Evolutionary conservation across 2,797 vertebrate genomes (phyloP), one percentile per base, ranked within the genome.

Genomic region (Cryptoprocta ferox): DNA sequence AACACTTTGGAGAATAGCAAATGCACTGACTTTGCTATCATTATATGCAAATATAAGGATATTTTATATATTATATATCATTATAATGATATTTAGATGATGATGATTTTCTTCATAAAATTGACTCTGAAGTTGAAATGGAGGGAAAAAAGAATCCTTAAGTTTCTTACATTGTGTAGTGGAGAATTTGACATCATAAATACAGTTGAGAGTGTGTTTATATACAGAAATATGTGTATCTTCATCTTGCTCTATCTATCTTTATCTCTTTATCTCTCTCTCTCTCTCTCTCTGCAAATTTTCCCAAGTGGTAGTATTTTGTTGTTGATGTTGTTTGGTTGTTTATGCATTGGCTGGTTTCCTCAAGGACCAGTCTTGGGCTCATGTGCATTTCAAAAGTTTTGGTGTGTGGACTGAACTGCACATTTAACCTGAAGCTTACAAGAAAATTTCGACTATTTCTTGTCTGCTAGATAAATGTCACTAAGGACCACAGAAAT

Each of bases 141-240:
- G 93, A 37, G 13, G 2, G 73, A 73, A 90, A 63, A 9, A 78
- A 0, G 45, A 16, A 76, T 65, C 5, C 10, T 3, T 83, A n/a
- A 70, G 48, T 89, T 48, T 84, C 10, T 89, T 50, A 80, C 0
- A 71, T 56, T 75, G 66, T 56, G 2, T n/a, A 0, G 2, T 14
- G 15, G 37, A 35, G 8, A 59, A 90, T 78, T 26, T 89, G 5
- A 53, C 28, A 18, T 2, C 78, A 37, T 61, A 73, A 71, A 42
- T 2, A 35, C 28, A 1, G 5, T 30, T 85, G 9, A 0, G 8
- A 32, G 59, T 87, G 18, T 78, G 0, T 28, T 1, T 39, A n/a
- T 11, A 68, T 26, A 14, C 5, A 48, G 26, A 80, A 50, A 3
- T 50, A 5, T 78, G 1, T 30, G 1, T 48, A n/a, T n/a, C 6